These are phyloP conservation scores for Psix sp. DNA, from an alignment of 1,140 invertebrate species.

Conservation along the genomic window DNA sequence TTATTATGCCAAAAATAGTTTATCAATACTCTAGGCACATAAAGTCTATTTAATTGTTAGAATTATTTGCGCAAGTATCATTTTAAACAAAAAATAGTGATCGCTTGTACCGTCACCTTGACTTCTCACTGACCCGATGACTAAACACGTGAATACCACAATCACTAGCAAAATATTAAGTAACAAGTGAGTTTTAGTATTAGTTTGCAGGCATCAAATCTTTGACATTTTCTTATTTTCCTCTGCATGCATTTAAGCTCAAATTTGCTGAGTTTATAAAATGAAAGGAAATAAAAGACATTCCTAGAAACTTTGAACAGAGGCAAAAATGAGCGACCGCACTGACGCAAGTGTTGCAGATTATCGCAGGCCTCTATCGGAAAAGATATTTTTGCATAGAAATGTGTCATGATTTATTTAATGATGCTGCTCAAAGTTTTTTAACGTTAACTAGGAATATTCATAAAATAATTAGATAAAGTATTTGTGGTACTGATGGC, in stretches of 20 bases:
- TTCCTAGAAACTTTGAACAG: not conserved
- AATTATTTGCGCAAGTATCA: not conserved
- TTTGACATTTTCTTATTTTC: constrained; percentile 4
- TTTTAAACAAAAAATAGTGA: constrained; percentile 8
- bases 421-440: not conserved
- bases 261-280: too few species aligned
- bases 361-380: constrained; percentile 6
- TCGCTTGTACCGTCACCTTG: constrained; percentile 24
- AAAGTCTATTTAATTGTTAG: too few species aligned
- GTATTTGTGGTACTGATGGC: too few species aligned
- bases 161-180: constrained; percentile 33
- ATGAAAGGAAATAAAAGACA: not conserved
- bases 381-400: constrained; percentile 11
- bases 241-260: not conserved
- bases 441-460: too few species aligned
- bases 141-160: constrained; percentile 33
- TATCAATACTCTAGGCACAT: too few species aligned
- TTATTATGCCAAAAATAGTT: too few species aligned
- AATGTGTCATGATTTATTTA: constrained; percentile 10
- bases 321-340: constrained; percentile 3
- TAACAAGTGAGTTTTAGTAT: constrained; percentile 15
- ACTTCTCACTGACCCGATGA: constrained; percentile 43
- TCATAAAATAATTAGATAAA: too few species aligned
- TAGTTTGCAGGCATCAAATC: constrained; percentile 2
- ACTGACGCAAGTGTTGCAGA: constrained; percentile 17